Base-by-base conservation (phyloP, 2,888 invertebrate species). In the Herminia tarsipennalis region DNA sequence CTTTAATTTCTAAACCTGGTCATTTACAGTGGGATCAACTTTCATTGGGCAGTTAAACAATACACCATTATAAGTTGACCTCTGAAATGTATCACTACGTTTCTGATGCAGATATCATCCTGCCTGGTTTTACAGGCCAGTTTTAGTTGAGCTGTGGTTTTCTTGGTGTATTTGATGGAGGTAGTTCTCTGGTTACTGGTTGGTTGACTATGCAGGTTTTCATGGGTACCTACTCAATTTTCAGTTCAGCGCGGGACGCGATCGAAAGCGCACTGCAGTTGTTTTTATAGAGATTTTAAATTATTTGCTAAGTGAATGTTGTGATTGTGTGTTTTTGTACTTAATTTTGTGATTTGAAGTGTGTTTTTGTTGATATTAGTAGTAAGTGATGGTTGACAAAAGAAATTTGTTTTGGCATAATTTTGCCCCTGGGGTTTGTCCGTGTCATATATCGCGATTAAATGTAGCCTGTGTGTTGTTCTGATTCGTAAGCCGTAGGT, bases 141-240 rank as follows among this genome's bases (percentile, higher is more conserved):
- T 42, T 5, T 30, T 18, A n/a, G 5, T 28, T 45, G 44, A 22
- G 5, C 27, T 41, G 10, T 3, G 25, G 9, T 10, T 20, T 17
- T 12, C 12, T 8, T 1, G 0, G 12, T 2, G 1, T 20, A 8
- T 12, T 14, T 12, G 20, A 1, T 1, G 17, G n/a, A 5, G 13
- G 42, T 20, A 40, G 70, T 42, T 73, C 66, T 53, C 2, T 6
- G 3, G 24, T 21, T n/a, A 10, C 21, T 66, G 73, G 72, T 51
- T 16, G 41, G 2, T 44, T 39, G 35, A 39, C 17, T 39, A 35
- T 64, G 67, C 70, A 69, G 62, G 51, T 64, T 49, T 53, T 51
- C 51, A 41, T 42, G 42, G 65, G 68, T 78, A 76, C n/a, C n/a
- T n/a, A n/a, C n/a, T n/a, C 79, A 75, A 73, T 54, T 74, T 79